These are phyloP conservation scores for Micrasema longulum DNA, from an alignment of 1,140 invertebrate species.

Conservation along the genomic window DNA sequence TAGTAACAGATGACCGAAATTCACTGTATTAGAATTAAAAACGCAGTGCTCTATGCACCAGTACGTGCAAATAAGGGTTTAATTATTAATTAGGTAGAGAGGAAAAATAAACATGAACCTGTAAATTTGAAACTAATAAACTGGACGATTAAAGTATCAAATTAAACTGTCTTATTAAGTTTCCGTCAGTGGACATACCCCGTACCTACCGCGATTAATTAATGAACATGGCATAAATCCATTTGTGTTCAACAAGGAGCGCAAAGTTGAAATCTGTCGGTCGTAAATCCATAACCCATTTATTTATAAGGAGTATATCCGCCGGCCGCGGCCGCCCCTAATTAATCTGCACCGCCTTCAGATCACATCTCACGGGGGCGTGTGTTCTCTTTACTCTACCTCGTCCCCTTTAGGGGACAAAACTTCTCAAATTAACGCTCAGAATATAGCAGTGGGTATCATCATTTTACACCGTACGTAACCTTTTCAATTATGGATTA, in stretches of 20 bases:
- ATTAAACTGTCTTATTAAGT: too few relatives aligned
- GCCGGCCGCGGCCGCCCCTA: slow-evolving; percentile 6
- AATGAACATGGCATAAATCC: slow-evolving; percentile 10
- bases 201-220: slow-evolving; percentile 4
- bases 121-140: too few relatives aligned
- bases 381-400: not conserved
- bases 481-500: not conserved
- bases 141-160: too few relatives aligned
- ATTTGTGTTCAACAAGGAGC: slow-evolving; percentile 7
- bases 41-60: too few relatives aligned
- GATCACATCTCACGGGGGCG: not conserved
- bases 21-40: too few relatives aligned
- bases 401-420: not conserved
- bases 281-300: slow-evolving; percentile 39
- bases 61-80: too few relatives aligned
- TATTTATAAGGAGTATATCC: not conserved
- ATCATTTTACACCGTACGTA: too few relatives aligned
- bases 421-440: not conserved
- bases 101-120: too few relatives aligned
- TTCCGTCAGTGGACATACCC: too few relatives aligned
- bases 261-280: slow-evolving; percentile 7
- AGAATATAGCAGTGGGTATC: too few relatives aligned
- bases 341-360: slow-evolving; percentile 25
- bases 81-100: too few relatives aligned
- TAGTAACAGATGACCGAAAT: too few relatives aligned